Base-by-base conservation (phyloP, 2,888 invertebrate genomes). In the Ormyrus labotus region DNA sequence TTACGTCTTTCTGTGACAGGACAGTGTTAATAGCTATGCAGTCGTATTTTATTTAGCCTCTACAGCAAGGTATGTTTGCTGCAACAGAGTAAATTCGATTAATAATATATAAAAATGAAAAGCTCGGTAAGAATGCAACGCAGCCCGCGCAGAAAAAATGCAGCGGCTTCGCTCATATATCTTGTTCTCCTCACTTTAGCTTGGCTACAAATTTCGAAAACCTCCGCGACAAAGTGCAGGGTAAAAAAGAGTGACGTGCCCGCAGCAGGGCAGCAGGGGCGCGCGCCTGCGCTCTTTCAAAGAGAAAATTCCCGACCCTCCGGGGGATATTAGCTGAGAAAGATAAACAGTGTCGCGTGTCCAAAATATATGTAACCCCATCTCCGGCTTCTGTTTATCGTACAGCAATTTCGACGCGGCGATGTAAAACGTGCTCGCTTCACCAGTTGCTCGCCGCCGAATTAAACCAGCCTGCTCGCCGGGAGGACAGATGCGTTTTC, bases 281-380 rank as follows among this genome's bases (percentile, higher is more conserved):
- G 71, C 60, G 10, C 57, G 45, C 34, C 68, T 61, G 78, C 55
- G 71, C 70, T 79, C 79, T 79, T 34, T 78, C 50, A 75, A 74
- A 78, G 70, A 57, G 67, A 67, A 72, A 81, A 73, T 69, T 81
- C 57, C 55, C 48, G 19, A 19, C 19, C 34, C 71, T 72, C 80
- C 73, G 80, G 63, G 67, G 73, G 71, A 78, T 80, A 85, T 85
- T 85, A 85, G 84, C 77, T 81, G 83, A 80, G 84, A 83, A 84
- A 85, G 83, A 86, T 85, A 87, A 87, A 87, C 86, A 87, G 69
- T 82, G 87, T 85, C 87, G 80, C 86, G 87, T 87, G 86, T 81
- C 85, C 72, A 19, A 81, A 71, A 78, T 71, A 68, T 58, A 74
- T 61, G 64, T 48, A n/a, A 50, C 60, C 13, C 79, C 81, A 83